Conservation (phyloP, 2,797 vertebrate genomes). For the Galago senegalensis region DNA sequence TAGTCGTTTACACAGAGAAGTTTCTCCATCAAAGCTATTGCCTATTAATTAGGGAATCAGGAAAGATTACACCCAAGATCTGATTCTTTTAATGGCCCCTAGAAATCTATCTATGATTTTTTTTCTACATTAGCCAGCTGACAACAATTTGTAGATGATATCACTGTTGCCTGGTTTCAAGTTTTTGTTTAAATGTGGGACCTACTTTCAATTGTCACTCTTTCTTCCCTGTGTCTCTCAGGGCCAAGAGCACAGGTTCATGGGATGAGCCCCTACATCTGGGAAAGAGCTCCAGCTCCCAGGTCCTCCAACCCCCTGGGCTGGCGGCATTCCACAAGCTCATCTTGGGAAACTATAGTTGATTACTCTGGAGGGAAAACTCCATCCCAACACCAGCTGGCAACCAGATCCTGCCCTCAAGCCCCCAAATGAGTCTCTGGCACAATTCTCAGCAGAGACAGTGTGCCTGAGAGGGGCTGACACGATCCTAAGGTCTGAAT, state of each 20-base stretch:
- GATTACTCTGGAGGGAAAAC: constrained; percentile 82
- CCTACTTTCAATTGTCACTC: neutral
- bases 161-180: neutral
- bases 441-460: constrained; percentile 21
- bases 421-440: constrained; percentile 49
- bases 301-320: constrained; percentile 78
- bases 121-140: neutral
- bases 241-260: neutral
- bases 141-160: neutral
- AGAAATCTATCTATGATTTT: constrained; percentile 13
- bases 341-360: constrained; percentile 80
- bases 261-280: constrained; percentile 70
- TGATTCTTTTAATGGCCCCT: neutral
- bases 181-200: neutral
- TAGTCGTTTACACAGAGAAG: neutral
- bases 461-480: neutral
- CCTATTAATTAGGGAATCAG: neutral
- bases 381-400: constrained; percentile 82
- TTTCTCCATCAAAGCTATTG: neutral
- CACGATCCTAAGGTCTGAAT: constrained; percentile 4
- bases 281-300: constrained; percentile 71
- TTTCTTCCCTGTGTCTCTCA: neutral
- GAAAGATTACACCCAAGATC: neutral
- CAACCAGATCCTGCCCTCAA: constrained; percentile 69
- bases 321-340: constrained; percentile 73